Base-by-base conservation (phyloP, 2,797 vertebrate species). In the Sandelia bainsii region DNA sequence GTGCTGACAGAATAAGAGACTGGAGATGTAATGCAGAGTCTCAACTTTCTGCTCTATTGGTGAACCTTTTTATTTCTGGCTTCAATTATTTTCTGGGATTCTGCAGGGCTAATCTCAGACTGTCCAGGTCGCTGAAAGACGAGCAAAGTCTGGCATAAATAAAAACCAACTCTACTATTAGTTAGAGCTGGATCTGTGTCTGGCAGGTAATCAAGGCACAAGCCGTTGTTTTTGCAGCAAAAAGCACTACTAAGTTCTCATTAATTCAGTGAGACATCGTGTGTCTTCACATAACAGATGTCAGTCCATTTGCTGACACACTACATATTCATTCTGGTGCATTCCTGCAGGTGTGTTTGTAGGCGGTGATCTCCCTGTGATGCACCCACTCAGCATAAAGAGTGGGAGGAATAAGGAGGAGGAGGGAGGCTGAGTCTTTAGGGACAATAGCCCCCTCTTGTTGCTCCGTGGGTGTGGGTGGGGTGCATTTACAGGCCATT, bases 331-430 rank as follows among this genome's bases (percentile, higher is more conserved):
- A 90, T 91, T 78, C 72, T 73, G 23, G 72, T 70, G 83, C 83
- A 86, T 89, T 90, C 82, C 84, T 91, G 93, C 93, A 94, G 93
- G 92, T 93, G 93, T 94, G 89, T 89, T 83, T 75, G 85, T 82
- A 59, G 89, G 85, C 51, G 50, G 69, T 40, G 10, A 62, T 75
- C 79, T 84, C 83, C 82, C 74, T 63, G 89, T 72, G 84, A 93
- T 88, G 85, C 83, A 69, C 83, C 90, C 79, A 87, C 89, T 92
- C 91, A 86, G 87, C 88, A 91, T 83, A 72, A 83, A 85, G 81
- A 87, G 82, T 14, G 53, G 80, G 81, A 82, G 87, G 75, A 71
- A 51, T 84, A 66, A 20, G 54, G 54, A 27, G 69, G 66, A 23
- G 39, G 80, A 54, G 70, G 82, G 75, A 80, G 86, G 73, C 54